phyloP scores from a whole-genome alignment of 2,113 vertebrate species.

The Dromas ardeola region DNA sequence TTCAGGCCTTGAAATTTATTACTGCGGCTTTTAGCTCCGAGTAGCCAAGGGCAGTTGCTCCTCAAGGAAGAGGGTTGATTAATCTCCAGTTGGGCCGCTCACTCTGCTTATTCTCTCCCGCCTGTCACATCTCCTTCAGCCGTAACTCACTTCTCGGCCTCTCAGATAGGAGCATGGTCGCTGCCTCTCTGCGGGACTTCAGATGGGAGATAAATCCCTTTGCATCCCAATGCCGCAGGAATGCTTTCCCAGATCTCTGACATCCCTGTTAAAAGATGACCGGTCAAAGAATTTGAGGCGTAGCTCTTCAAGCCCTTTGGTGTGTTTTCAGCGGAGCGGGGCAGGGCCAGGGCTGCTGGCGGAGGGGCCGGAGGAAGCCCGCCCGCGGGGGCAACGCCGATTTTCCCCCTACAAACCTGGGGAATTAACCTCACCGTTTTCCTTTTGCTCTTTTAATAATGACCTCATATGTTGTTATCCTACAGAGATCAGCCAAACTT shows the following conservation, averaged over 20 bases:
- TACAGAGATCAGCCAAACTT: neutral
- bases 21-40: neutral
- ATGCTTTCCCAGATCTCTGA: conserved; percentile 36
- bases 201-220: conserved; percentile 54
- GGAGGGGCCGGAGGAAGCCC: neutral
- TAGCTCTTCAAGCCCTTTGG: neutral
- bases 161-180: conserved; percentile 10
- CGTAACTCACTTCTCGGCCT: conserved; percentile 3
- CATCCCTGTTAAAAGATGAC: conserved; percentile 52
- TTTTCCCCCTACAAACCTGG: neutral
- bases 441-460: neutral
- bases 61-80: neutral
- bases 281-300: neutral
- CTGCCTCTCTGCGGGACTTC: conserved; percentile 43
- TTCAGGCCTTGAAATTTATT: conserved; percentile 60
- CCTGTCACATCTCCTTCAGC: conserved; percentile 59
- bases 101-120: neutral
- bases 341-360: neutral
- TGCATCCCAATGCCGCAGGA: conserved; percentile 45
- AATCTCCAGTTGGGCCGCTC: neutral
- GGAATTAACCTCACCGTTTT: neutral
- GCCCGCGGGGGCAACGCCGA: fast-evolving
- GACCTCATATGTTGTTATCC: neutral
- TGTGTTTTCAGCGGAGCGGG: neutral
- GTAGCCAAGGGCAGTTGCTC: conserved; percentile 43